These are phyloP conservation scores for Chaetops frenatus DNA, from an alignment of 2,113 vertebrate species.

Conservation along the genomic window DNA sequence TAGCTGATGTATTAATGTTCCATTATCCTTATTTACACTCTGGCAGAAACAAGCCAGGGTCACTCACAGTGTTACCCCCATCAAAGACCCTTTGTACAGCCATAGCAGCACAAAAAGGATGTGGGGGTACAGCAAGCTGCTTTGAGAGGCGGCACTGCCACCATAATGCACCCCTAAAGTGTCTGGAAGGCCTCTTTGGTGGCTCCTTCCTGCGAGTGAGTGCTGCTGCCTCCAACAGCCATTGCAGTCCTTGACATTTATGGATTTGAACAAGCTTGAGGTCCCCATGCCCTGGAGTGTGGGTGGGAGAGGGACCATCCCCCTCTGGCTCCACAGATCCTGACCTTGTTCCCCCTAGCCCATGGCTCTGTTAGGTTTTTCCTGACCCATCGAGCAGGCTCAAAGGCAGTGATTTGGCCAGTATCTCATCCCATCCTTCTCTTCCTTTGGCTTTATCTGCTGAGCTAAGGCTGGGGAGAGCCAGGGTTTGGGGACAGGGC, in stretches of 20 bases:
- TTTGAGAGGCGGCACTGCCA: neutral
- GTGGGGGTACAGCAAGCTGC: neutral
- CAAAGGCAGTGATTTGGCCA: neutral
- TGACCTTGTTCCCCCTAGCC: neutral
- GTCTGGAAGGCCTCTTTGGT: neutral
- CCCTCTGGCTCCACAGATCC: neutral
- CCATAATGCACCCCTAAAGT: neutral
- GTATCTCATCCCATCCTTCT: neutral
- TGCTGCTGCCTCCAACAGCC: neutral
- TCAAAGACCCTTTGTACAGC: neutral
- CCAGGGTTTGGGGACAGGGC: neutral
- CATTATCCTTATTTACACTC: neutral
- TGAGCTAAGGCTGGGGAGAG: neutral
- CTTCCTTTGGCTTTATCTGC: neutral
- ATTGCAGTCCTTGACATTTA: neutral
- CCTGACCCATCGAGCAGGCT: neutral
- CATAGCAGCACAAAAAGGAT: neutral
- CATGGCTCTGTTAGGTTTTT: accelerated
- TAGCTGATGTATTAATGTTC: neutral
- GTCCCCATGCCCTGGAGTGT: neutral
- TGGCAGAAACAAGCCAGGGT: neutral
- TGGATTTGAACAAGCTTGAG: neutral
- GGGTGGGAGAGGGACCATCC: neutral
- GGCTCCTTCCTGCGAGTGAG: neutral
- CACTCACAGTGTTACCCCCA: neutral